Evolutionary conservation across 2,797 vertebrate genomes (phyloP).

Genomic region (Chaenodraco wilsoni): DNA sequence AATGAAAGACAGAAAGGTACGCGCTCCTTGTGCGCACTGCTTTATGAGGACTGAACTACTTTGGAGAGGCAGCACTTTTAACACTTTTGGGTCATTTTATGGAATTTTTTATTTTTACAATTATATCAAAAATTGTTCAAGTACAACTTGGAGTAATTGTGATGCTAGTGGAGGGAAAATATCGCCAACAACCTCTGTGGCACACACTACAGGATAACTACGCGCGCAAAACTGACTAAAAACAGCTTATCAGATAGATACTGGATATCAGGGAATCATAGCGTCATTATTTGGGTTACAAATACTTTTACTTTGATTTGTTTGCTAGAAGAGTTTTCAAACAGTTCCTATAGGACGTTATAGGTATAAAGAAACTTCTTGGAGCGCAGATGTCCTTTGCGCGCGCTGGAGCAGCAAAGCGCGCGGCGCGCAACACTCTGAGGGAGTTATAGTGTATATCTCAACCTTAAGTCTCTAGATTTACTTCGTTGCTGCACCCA

Average conservation of each 20-base stretch:
- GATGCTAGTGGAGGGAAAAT: not conserved
- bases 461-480: not conserved
- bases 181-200: slow-evolving; percentile 5
- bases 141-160: slow-evolving; percentile 19
- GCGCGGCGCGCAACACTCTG: slow-evolving; percentile 46
- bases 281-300: not conserved
- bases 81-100: slow-evolving; percentile 22
- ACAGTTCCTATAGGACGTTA: not conserved
- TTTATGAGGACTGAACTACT: slow-evolving; percentile 34
- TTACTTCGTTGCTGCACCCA: not conserved
- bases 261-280: not conserved
- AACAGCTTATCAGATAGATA: not conserved
- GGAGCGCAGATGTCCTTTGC: slow-evolving; percentile 26
- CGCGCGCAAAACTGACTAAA: slow-evolving; percentile 2
- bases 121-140: not conserved
- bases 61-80: slow-evolving; percentile 29
- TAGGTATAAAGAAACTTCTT: not conserved
- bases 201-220: slow-evolving; percentile 24
- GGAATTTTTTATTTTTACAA: slow-evolving; percentile 8
- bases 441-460: not conserved
- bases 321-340: not conserved
- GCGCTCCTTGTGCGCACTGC: slow-evolving; percentile 64
- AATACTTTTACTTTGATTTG: not conserved
- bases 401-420: slow-evolving; percentile 57
- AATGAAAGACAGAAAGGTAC: slow-evolving; percentile 95